phyloP scores from a whole-genome alignment of 2,888 invertebrate genomes.

The Iselma pallidipennis region DNA sequence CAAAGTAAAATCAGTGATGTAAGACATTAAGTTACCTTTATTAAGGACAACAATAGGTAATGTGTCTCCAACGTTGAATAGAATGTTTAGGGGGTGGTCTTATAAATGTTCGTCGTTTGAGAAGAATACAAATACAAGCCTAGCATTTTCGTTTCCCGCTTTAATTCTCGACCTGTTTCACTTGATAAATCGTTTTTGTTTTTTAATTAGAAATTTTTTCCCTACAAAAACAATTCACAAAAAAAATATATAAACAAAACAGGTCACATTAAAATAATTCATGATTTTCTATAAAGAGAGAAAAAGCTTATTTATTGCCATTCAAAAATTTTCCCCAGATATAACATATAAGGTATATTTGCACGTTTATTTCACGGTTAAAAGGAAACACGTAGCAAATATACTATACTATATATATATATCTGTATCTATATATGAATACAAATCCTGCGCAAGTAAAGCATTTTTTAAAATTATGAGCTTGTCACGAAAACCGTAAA shows the following conservation, averaged over 20 bases:
- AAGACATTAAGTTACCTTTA: slow-evolving; percentile 39
- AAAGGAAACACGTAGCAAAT: slow-evolving; percentile 19
- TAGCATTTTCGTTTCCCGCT: slow-evolving; percentile 29
- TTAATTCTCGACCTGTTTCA: slow-evolving; percentile 22
- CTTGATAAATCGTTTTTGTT: slow-evolving; percentile 7
- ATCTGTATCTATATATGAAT: slow-evolving; percentile 15
- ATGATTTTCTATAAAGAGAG: not conserved
- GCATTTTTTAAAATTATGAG: slow-evolving; percentile 28
- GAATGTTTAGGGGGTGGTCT: slow-evolving; percentile 35
- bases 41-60: slow-evolving; percentile 39
- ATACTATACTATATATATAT: no score
- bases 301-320: not conserved
- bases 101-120: slow-evolving; percentile 24
- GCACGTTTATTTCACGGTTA: slow-evolving; percentile 25
- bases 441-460: slow-evolving; percentile 18
- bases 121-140: slow-evolving; percentile 27
- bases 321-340: slow-evolving; percentile 1
- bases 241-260: no score
- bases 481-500: slow-evolving; percentile 27
- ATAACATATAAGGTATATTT: slow-evolving; percentile 19
- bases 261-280: not conserved
- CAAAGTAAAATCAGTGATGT: slow-evolving; percentile 29
- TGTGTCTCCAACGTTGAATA: slow-evolving; percentile 36
- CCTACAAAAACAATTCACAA: not conserved
- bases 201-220: slow-evolving; percentile 6